Percentiles rank a stretch among this genome's conserved stretches.
Evolutionary conservation across 2,888 invertebrate genomes (phyloP).

Genomic region (Pediacus dermestoides): DNA sequence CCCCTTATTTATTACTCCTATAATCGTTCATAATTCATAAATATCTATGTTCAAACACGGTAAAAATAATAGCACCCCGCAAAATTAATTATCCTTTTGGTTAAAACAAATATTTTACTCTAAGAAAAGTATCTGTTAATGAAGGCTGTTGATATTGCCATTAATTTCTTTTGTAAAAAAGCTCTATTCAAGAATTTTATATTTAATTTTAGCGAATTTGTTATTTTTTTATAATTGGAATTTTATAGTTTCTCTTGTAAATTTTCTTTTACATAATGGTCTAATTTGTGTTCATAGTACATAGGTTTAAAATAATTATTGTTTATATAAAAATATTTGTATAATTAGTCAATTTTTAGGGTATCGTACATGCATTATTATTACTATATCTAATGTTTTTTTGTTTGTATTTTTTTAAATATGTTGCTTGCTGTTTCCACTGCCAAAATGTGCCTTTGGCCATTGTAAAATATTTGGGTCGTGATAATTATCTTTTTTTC

Average conservation of each 20-base stretch:
- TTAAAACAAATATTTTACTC: too few relatives aligned
- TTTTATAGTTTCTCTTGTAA: too few relatives aligned
- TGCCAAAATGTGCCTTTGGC: conserved; percentile 38
- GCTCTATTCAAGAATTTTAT: too few relatives aligned
- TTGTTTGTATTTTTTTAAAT: conserved; percentile 17
- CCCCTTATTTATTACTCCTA: too few relatives aligned
- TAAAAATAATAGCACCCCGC: too few relatives aligned
- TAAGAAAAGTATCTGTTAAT: too few relatives aligned
- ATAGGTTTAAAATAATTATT: conserved; percentile 16
- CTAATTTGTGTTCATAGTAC: conserved; percentile 26
- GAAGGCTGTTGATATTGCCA: conserved; percentile 9
- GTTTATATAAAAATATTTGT: conserved; percentile 11
- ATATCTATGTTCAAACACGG: too few relatives aligned
- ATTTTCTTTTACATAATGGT: conserved; percentile 14
- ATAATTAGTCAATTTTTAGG: conserved; percentile 1
- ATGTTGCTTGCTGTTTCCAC: conserved; percentile 34
- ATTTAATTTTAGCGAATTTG: background rate
- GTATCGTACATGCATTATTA: conserved; percentile 6
- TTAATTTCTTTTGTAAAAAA: too few relatives aligned
- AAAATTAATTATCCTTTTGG: too few relatives aligned
- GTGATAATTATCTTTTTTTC: conserved; percentile 27
- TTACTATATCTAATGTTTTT: conserved; percentile 13
- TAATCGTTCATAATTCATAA: too few relatives aligned
- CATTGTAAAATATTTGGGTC: conserved; percentile 27
- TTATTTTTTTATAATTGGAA: conserved; percentile 5